Evolutionary conservation across 2,888 invertebrate species (phyloP).

Genomic region (Lagria hirta): DNA sequence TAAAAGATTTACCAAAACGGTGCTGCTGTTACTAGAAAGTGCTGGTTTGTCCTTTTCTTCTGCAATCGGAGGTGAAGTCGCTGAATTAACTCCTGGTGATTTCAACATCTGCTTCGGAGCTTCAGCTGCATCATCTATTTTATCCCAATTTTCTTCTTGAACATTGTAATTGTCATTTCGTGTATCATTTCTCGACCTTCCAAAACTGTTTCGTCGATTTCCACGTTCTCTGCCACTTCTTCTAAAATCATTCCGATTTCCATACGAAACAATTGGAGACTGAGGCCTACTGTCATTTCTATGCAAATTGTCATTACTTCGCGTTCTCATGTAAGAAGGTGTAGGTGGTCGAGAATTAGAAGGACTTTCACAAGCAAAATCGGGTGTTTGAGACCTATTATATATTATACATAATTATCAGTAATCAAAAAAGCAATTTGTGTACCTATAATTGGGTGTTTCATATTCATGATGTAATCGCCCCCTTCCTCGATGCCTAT

Average conservation of each 20-base stretch:
- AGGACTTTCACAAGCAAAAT: slow-evolving; percentile 48
- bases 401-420: no score
- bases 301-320: slow-evolving; percentile 39
- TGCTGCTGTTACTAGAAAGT: slow-evolving; percentile 23
- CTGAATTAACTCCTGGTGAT: slow-evolving; percentile 42
- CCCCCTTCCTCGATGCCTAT: slow-evolving; percentile 58
- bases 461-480: slow-evolving; percentile 61
- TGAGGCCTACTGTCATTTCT: slow-evolving; percentile 39
- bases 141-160: slow-evolving; percentile 26
- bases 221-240: slow-evolving; percentile 17
- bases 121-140: slow-evolving; percentile 29
- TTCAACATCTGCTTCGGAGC: slow-evolving; percentile 25
- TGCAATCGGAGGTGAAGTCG: slow-evolving; percentile 38
- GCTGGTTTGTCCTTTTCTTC: slow-evolving; percentile 21
- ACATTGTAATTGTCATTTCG: slow-evolving; percentile 23
- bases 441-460: slow-evolving; percentile 5
- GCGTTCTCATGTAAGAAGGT: slow-evolving; percentile 36
- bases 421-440: no score
- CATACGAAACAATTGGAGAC: slow-evolving; percentile 36
- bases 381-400: slow-evolving; percentile 54
- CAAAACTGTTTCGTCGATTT: slow-evolving; percentile 16
- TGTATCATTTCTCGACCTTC: slow-evolving; percentile 18
- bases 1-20: slow-evolving; percentile 30
- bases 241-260: slow-evolving; percentile 32
- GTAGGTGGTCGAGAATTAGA: slow-evolving; percentile 49